Base-by-base conservation (phyloP, 1,140 invertebrate genomes). In the Drosophila auraria region DNA sequence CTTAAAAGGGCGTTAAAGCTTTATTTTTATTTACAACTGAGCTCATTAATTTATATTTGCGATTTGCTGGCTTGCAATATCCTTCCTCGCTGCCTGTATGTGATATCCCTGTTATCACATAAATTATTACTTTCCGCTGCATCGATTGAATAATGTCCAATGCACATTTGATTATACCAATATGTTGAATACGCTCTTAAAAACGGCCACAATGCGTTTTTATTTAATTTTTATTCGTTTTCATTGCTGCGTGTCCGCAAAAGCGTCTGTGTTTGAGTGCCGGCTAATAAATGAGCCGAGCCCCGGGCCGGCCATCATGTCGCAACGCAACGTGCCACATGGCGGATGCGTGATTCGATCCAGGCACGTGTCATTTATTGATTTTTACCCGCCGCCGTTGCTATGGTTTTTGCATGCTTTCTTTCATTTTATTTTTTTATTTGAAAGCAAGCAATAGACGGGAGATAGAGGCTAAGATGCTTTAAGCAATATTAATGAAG, bases 111-210 rank as follows among this genome's bases (percentile, higher is more conserved):
- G 61, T 63, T 76, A 75, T 75, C 69, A 50, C 45, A 83, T 61
- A 69, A 80, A 80, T 80, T 64, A 79, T 75, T 82, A 69, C 51
- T 72, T 65, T 69, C 38, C 47, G 27, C 58, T 54, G 58, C 44
- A 33, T 62, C 63, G 66, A 73, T 83, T 77, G 58, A 86, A 70
- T 65, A 69, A 69, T 69, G 60, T 42, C 8, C 38, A 59, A 62
- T 73, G 66, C 56, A 59, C 56, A 80, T 80, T 87, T 80, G 63
- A 73, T 87, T 63, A 73, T 59, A 63, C 50, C 65, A 71, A 84
- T 83, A 83, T 83, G 75, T 44, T 38, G 33, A 54, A 27, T 69
- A 42, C 62, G n/a, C 38, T 45, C 56, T 72, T 68, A 60, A 77
- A 83, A 64, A 12, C 57, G 57, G 47, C 36, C 77, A 70, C 77